Evolutionary conservation across 2,888 invertebrate genomes (phyloP).

Genomic region (Tetranychus truncatus): DNA sequence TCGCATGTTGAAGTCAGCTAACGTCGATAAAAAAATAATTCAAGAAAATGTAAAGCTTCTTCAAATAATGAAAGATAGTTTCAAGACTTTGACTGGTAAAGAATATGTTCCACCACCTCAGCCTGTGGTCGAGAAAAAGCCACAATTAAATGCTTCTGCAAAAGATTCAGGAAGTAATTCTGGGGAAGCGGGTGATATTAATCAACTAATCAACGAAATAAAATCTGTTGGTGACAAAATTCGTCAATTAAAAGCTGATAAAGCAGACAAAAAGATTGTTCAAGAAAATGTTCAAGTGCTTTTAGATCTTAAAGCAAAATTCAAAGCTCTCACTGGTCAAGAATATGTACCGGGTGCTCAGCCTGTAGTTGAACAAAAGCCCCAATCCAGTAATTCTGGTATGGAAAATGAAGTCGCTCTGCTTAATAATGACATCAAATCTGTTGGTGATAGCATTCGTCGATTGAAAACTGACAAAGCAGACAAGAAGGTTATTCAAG

Average conservation of each 20-base stretch:
- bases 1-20: conserved; percentile 25
- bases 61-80: conserved; percentile 26
- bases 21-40: conserved; percentile 26
- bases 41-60: conserved; percentile 24
- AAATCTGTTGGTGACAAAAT: conserved; percentile 42
- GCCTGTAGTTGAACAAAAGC: not conserved
- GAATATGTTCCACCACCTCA: conserved; percentile 21
- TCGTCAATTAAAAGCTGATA: conserved; percentile 24
- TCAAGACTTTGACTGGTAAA: conserved; percentile 21
- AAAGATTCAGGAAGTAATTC: no score
- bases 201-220: conserved; percentile 33
- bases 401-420: not conserved
- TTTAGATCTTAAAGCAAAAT: conserved; percentile 52
- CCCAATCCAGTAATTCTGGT: not conserved
- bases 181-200: not conserved
- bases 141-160: not conserved
- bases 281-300: conserved; percentile 43
- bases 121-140: not conserved
- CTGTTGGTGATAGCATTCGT: conserved; percentile 41
- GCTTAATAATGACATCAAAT: conserved; percentile 36
- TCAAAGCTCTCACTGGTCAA: conserved; percentile 47
- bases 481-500: conserved; percentile 39
- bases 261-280: conserved; percentile 36
- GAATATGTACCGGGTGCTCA: conserved; percentile 41
- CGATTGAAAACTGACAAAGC: conserved; percentile 24